Evolutionary conservation across 2,888 invertebrate genomes (phyloP), one percentile per base, ranked within the genome.

Genomic region (Thecocarcelia acutangulata): DNA sequence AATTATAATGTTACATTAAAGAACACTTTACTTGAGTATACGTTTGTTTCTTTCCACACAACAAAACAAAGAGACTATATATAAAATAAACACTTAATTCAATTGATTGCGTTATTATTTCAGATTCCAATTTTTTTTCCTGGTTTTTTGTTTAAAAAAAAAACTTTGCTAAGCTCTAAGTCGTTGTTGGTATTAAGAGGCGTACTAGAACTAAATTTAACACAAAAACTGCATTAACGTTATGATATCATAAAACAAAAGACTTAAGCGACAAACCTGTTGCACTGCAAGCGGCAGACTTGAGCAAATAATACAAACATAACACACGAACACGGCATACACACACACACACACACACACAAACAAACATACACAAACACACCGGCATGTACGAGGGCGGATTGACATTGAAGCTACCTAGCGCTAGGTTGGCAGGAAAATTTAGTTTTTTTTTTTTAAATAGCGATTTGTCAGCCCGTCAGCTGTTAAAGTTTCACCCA

Each of bases 71-170:
- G 78, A 69, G 63, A 73, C 61, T 72, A 61, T 74, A 66, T 82
- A 74, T 78, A 82, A 82, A 82, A 75, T 82, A 78, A 82, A 82
- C 82, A 82, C 82, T 82, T 82, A 82, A 82, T 82, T 78, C 82
- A 82, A 82, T 78, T 82, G 78, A 64, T 78, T 66, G 76, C 69
- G 59, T 76, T 76, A 76, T 76, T 76, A 76, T 69, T 69, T 76
- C 24, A 50, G 37, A 12, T 19, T n/a, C 33, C n/a, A 5, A 0
- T 56, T 12, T 12, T 40, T 33, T 0, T 56, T 33, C 3, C 13
- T 61, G 33, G 19, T 33, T 19, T 52, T 50, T 81, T 61, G n/a
- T 58, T 3, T n/a, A n/a, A n/a, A n/a, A n/a, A 17, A 63, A 8
- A 61, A 28, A n/a, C 17, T 44, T 17, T 70, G n/a, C 37, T 24